phyloP scores from a whole-genome alignment of 2,888 invertebrate species.

The Chironomus riparius region DNA sequence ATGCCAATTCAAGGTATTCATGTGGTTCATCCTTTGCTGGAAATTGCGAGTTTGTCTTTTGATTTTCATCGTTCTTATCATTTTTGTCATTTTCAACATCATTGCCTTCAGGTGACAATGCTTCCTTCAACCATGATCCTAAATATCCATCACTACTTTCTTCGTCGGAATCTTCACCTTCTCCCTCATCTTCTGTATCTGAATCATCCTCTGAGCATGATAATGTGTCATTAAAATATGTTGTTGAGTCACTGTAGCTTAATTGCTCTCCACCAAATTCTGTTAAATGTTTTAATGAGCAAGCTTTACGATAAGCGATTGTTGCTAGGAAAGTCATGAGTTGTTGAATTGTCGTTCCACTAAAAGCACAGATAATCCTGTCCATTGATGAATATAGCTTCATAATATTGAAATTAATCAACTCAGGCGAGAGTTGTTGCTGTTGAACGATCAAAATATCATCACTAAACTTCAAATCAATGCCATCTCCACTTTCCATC shows the following conservation, averaged over 20 bases:
- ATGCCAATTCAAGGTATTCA: slow-evolving; percentile 79
- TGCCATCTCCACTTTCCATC: slow-evolving; percentile 38
- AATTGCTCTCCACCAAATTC: slow-evolving; percentile 71
- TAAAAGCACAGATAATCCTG: slow-evolving; percentile 45
- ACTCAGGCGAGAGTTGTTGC: slow-evolving; percentile 33
- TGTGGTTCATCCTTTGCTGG: slow-evolving; percentile 72
- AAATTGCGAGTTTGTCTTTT: slow-evolving; percentile 44
- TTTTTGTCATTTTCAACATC: slow-evolving; percentile 48
- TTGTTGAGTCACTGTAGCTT: slow-evolving; percentile 83
- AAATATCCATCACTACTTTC: slow-evolving; percentile 41
- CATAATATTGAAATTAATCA: slow-evolving; percentile 42
- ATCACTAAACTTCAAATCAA: slow-evolving; percentile 30
- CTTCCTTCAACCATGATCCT: slow-evolving; percentile 92
- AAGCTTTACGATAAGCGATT: slow-evolving; percentile 84
- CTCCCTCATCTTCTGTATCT: slow-evolving; percentile 66
- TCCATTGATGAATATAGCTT: slow-evolving; percentile 43
- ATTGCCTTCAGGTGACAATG: slow-evolving; percentile 59
- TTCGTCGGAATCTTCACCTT: slow-evolving; percentile 33
- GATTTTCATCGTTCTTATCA: slow-evolving; percentile 45
- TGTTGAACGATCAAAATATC: slow-evolving; percentile 23
- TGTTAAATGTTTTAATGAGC: slow-evolving; percentile 64
- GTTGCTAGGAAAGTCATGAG: slow-evolving; percentile 81
- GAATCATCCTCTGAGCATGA: slow-evolving; percentile 87
- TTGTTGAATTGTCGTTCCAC: slow-evolving; percentile 46
- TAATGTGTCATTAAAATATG: slow-evolving; percentile 91